A percentile compares a stretch with the other conserved stretches of the same genome.
These are phyloP conservation scores for Paramormyrops kingsleyae DNA, from an alignment of 2,113 vertebrate genomes.

Conservation along the genomic window DNA sequence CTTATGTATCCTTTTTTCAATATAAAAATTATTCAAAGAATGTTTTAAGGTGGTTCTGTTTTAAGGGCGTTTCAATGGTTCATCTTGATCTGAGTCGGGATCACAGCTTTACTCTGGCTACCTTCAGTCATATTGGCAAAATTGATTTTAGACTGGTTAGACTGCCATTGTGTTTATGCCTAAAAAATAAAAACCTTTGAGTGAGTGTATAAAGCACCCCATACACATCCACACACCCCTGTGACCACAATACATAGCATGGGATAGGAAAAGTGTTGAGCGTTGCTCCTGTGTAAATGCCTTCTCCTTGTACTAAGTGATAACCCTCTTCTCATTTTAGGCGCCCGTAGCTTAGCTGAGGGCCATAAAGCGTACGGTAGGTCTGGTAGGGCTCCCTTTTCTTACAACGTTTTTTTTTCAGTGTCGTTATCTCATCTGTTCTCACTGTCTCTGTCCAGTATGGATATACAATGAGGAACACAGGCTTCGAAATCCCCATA, in stretches of 20 bases:
- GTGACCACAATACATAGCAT: conserved; percentile 37
- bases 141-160: neutral
- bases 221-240: conserved; percentile 25
- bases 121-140: conserved; percentile 18
- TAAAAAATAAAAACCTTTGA: neutral
- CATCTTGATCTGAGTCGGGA: conserved; percentile 45
- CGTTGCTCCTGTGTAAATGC: conserved; percentile 42
- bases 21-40: conserved; percentile 53
- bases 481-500: neutral
- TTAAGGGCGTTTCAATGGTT: conserved; percentile 41
- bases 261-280: conserved; percentile 39
- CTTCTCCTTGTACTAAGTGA: conserved; percentile 58
- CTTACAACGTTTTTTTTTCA: conserved; percentile 47
- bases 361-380: conserved; percentile 69
- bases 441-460: conserved; percentile 53
- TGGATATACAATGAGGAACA: conserved; percentile 41
- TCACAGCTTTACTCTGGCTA: conserved; percentile 64
- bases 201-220: neutral
- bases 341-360: conserved; percentile 66
- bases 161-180: neutral
- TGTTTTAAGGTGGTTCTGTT: conserved; percentile 38
- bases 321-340: conserved; percentile 56
- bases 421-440: conserved; percentile 48
- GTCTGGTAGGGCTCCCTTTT: conserved; percentile 62
- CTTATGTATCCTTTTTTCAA: conserved; percentile 58